Evolutionary conservation across 2,113 vertebrate species (phyloP), one percentile per base, ranked within the genome.

Genomic region (Thalassarche chlororhynchos): DNA sequence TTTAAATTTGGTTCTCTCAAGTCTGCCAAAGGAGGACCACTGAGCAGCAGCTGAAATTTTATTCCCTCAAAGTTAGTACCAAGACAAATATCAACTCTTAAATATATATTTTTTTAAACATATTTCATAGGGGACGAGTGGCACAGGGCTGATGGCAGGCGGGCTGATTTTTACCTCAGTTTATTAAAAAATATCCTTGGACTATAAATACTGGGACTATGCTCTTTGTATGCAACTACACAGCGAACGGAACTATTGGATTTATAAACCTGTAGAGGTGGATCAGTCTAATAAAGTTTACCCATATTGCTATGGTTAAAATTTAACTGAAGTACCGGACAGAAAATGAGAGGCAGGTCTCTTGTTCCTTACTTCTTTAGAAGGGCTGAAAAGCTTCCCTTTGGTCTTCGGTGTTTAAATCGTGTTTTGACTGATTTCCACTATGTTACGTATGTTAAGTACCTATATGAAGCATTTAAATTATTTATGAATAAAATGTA

Each of bases 231-330:
- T 26, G 34, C 32, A 18, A 12, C 28, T 28, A 7, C 38, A 34
- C 4, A 3, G 32, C 0, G 5, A 34, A 12, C 0, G 18, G 44
- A 85, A 52, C 4, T 40, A 5, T 4, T 12, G 29, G 51, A 49
- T 54, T 51, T 26, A 64, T 91, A 38, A 55, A 10, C n/a, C 7
- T 3, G 6, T 13, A 16, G 70, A 8, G 40, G 31, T 55, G 84
- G 36, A 54, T 72, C 44, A 44, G 69, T 36, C 38, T 14, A 6
- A 49, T 23, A 54, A 55, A 21, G 36, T 34, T 61, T 17, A 32
- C 23, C 28, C 12, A 0, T 8, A 4, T 20, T 44, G 12, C 36
- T 65, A 1, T 9, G 62, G 92, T 92, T 97, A 95, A 97, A 69
- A 5, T 90, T 83, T 95, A 95, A 94, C 83, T 42, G 32, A 40